Evolutionary conservation across 1,140 invertebrate species (phyloP), one percentile per base, ranked within the genome.

Genomic region (Procambarus virginalis): DNA sequence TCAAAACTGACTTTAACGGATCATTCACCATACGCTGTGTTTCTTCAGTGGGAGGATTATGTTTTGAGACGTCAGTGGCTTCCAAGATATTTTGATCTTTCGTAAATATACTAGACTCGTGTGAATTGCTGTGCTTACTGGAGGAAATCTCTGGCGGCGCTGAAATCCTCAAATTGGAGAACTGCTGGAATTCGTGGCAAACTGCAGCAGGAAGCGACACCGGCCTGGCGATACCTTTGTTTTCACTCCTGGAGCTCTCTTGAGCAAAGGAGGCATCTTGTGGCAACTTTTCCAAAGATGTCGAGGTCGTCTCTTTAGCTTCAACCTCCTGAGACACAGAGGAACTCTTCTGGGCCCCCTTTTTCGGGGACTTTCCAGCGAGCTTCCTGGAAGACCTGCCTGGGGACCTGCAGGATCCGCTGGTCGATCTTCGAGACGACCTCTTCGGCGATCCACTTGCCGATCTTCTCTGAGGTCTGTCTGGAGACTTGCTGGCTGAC

Each of bases 401-500:
- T 14, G 60, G 60, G 4, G 60, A 64, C n/a, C n/a, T 73, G n/a
- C 3, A 9, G 2, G 68, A 73, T 22, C 68, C 22, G 5, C 22
- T 8, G 8, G 68, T 22, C 6, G 68, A 73, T 34, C 20, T 73
- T 5, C 48, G 22, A 14, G 48, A n/a, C 10, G 79, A 81, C 79
- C 49, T 58, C 51, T 81, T 60, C 3, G 17, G 79, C 10, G 79
- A 78, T 34, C 9, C 34, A 49, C 46, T 55, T n/a, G 68, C 10
- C 10, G 68, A 73, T 20, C 68, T 73, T 22, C 68, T 73, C 10
- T 73, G n/a, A 55, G 51, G 51, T 48, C 79, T 81, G 8, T 81
- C 48, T 3, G 79, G 79, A 4, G 79, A 81, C 79, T 51, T 78
- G 49, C 73, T 85, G 12, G 34, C 48, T 45, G 84, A 77, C 48